These are phyloP conservation scores for Actinia equina DNA, from an alignment of 64 coral and sea anemone genomes.

Conservation along the genomic window DNA sequence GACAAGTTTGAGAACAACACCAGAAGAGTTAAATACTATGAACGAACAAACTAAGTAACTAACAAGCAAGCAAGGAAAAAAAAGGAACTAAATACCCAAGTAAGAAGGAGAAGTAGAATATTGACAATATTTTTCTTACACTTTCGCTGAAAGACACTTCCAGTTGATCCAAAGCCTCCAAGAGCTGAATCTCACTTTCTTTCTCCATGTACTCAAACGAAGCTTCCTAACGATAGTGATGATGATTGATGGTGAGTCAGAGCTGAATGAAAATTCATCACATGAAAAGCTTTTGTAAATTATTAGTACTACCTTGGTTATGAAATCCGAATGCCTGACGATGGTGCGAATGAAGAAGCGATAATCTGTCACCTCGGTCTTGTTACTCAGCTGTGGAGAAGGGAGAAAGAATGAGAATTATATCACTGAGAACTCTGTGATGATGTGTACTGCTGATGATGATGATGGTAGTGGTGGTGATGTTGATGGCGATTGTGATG, in stretches of 20 bases:
- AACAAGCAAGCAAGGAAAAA: background rate
- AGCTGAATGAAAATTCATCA: too few species aligned
- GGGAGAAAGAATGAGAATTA: background rate
- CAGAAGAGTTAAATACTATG: background rate
- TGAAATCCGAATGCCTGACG: constrained; percentile 89
- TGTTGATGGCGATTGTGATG: too few species aligned
- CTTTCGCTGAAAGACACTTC: constrained; percentile 77
- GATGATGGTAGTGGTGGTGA: too few species aligned
- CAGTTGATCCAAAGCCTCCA: constrained; percentile 89
- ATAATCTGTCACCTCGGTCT: constrained; percentile 91
- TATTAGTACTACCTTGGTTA: constrained; percentile 64
- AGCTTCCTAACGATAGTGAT: constrained; percentile 53
- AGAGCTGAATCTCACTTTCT: constrained; percentile 91
- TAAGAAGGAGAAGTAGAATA: too few species aligned
- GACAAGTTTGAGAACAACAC: background rate
- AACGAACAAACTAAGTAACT: background rate
- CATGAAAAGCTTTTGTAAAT: background rate
- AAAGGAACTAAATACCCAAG: too few species aligned
- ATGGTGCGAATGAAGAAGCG: constrained; percentile 96
- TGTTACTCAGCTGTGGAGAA: constrained; percentile 50
- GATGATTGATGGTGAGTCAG: background rate
- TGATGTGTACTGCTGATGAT: background rate
- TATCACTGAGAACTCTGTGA: background rate
- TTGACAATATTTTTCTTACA: constrained; percentile 32
- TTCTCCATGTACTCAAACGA: constrained; percentile 99